Percentiles rank a stretch among this genome's conserved stretches.
Evolutionary conservation across 2,113 vertebrate genomes (phyloP).

Genomic region (Camelus bactrianus): DNA sequence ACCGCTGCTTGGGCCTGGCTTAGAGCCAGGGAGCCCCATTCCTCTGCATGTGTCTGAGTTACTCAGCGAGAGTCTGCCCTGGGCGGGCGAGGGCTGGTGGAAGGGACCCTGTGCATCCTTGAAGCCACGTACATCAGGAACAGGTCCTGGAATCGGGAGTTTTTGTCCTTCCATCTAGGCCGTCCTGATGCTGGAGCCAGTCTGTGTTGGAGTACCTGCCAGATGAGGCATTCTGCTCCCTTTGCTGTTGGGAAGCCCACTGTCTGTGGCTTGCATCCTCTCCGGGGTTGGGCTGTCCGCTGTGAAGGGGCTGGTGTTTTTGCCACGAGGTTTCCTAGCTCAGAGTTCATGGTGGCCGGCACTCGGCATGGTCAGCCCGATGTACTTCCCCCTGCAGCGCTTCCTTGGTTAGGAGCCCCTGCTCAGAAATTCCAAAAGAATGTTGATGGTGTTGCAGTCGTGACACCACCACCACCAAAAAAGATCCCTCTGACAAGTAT

Average conservation of each 20-base stretch:
- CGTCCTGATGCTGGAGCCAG: rapidly evolving
- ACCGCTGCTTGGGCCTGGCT: rapidly evolving
- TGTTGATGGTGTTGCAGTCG: not conserved
- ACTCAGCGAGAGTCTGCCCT: rapidly evolving
- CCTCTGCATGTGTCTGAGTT: too few species aligned
- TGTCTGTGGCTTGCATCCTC: not conserved
- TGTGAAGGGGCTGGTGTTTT: too few species aligned
- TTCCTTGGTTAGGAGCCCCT: not conserved
- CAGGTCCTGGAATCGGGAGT: not conserved
- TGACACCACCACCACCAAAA: not conserved
- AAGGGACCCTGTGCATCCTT: not conserved
- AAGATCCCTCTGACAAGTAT: not conserved
- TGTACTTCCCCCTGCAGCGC: rapidly evolving
- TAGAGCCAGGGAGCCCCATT: too few species aligned
- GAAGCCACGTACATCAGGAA: rapidly evolving
- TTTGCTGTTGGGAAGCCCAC: rapidly evolving
- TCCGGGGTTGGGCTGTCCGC: rapidly evolving
- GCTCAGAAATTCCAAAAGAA: not conserved
- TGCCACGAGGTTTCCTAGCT: rapidly evolving
- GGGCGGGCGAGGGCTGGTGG: too few species aligned
- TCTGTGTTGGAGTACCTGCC: rapidly evolving
- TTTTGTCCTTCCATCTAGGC: too few species aligned
- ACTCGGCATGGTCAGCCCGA: not conserved
- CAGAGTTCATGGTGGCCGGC: rapidly evolving
- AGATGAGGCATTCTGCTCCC: too few species aligned